These are phyloP conservation scores for Platerodrilus igneus DNA, from an alignment of 2,888 invertebrate genomes.

Conservation along the genomic window DNA sequence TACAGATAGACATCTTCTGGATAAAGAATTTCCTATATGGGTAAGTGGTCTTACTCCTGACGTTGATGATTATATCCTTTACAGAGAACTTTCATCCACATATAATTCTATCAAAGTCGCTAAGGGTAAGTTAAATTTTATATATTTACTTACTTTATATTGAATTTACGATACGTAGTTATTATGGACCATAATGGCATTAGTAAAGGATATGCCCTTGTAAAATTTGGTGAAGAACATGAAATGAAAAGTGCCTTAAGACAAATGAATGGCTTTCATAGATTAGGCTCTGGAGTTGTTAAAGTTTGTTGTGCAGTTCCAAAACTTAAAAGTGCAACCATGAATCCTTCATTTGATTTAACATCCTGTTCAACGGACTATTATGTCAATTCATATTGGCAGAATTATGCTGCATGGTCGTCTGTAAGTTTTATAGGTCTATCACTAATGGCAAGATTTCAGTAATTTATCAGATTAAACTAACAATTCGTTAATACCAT, in stretches of 20 bases:
- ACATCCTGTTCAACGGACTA: slow-evolving; percentile 58
- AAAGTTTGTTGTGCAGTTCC: slow-evolving; percentile 93
- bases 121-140: slow-evolving; percentile 63
- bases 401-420: slow-evolving; percentile 77
- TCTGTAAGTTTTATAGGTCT: slow-evolving; percentile 33
- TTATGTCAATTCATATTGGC: slow-evolving; percentile 82
- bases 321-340: slow-evolving; percentile 62
- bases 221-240: slow-evolving; percentile 88
- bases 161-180: slow-evolving; percentile 54
- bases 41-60: slow-evolving; percentile 91
- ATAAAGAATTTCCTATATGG: slow-evolving; percentile 91
- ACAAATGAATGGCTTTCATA: slow-evolving; percentile 90
- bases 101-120: slow-evolving; percentile 92
- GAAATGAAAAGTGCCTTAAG: slow-evolving; percentile 89
- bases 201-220: slow-evolving; percentile 94
- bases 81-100: slow-evolving; percentile 84
- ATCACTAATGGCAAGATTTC: too few species aligned
- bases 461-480: too few species aligned
- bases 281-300: slow-evolving; percentile 80
- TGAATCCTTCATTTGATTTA: slow-evolving; percentile 41
- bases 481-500: too few species aligned
- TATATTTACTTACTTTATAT: not conserved
- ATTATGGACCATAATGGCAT: slow-evolving; percentile 85
- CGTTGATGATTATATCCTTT: slow-evolving; percentile 91
- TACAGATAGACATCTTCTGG: slow-evolving; percentile 63